These are phyloP conservation scores for Acanthosoma haemorrhoidale DNA, from an alignment of 2,888 invertebrate genomes.

Conservation along the genomic window DNA sequence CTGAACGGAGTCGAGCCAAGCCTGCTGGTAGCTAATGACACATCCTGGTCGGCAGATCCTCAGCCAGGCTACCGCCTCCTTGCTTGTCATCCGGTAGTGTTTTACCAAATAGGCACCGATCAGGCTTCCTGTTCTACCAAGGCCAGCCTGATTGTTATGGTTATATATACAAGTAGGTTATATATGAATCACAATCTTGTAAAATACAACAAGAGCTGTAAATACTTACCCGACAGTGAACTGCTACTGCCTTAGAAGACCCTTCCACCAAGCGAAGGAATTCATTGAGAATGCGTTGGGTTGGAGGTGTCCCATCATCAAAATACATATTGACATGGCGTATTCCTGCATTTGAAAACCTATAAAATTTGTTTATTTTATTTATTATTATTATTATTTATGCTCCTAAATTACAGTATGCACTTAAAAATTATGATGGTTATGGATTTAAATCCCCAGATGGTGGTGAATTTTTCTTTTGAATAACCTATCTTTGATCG, in stretches of 20 bases:
- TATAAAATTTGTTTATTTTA: constrained; percentile 39
- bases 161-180: too few species aligned
- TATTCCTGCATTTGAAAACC: constrained; percentile 85
- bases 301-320: constrained; percentile 91
- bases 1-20: constrained; percentile 59
- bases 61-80: constrained; percentile 83
- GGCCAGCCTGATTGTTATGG: constrained; percentile 74
- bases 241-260: constrained; percentile 87
- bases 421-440: background rate
- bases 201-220: too few species aligned
- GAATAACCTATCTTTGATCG: too few species aligned
- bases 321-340: constrained; percentile 93
- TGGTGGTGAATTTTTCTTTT: too few species aligned
- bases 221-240: constrained; percentile 81
- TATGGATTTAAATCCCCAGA: too few species aligned
- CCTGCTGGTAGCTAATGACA: constrained; percentile 95
- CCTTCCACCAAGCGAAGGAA: constrained; percentile 84
- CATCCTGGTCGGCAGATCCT: constrained; percentile 93
- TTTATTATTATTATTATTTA: background rate
- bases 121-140: constrained; percentile 82
- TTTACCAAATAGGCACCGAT: constrained; percentile 87
- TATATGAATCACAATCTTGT: too few species aligned
- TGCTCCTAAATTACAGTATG: background rate
- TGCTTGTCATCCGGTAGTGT: constrained; percentile 70
- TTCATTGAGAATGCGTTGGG: constrained; percentile 77